Conservation (phyloP, 2,797 vertebrate species). For the Falco berigora region DNA sequence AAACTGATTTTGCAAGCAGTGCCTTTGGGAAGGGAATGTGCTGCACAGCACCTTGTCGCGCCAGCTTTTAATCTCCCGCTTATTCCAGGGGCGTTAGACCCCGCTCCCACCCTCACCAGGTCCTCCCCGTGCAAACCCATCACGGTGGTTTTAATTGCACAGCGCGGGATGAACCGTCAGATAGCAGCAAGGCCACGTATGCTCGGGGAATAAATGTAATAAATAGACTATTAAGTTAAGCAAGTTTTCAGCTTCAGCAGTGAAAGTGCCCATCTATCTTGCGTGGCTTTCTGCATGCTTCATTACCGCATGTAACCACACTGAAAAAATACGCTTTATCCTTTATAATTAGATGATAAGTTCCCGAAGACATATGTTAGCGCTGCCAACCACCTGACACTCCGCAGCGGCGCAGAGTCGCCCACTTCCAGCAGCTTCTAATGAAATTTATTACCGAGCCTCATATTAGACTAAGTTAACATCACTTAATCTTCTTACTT, state of each 20-base stretch:
- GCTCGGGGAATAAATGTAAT: conserved; percentile 69
- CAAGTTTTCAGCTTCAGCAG: conserved; percentile 73
- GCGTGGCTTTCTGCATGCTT: conserved; percentile 70
- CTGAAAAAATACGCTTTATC: conserved; percentile 69
- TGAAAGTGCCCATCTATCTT: conserved; percentile 76
- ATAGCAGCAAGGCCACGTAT: conserved; percentile 52
- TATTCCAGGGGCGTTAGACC: background rate
- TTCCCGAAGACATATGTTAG: conserved; percentile 40
- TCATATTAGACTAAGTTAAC: conserved; percentile 60
- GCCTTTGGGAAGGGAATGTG: background rate
- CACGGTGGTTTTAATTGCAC: conserved; percentile 63
- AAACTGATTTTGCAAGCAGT: background rate
- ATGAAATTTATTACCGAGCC: conserved; percentile 9
- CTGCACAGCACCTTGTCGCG: background rate
- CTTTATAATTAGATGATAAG: conserved; percentile 73
- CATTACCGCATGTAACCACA: conserved; percentile 75
- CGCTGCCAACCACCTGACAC: conserved; percentile 34
- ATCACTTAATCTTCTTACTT: conserved; percentile 56
- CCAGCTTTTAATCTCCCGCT: background rate
- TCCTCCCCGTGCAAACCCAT: background rate
- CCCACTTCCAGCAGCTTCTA: conserved; percentile 12
- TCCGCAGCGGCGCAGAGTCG: background rate
- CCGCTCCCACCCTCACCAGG: background rate
- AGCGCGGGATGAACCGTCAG: conserved; percentile 9
- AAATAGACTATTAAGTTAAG: conserved; percentile 80